Base-by-base conservation (phyloP, 2,888 invertebrate genomes). In the Agrochola lota region DNA sequence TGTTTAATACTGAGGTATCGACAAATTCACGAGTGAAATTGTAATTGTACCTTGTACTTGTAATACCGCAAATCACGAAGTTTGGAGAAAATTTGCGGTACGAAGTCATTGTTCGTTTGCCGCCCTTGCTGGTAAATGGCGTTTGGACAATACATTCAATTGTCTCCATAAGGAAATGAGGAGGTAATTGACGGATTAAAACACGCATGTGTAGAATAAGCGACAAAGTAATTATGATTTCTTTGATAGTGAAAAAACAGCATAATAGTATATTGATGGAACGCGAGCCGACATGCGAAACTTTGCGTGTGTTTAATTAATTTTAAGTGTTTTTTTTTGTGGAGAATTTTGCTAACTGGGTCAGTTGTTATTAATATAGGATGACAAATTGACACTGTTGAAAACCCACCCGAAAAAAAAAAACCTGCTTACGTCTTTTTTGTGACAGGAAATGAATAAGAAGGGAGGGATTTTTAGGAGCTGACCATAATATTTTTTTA, bases 81-180 rank as follows among this genome's bases (percentile, higher is more conserved):
- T 77, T 87, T 77, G 71, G 79, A 70, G 84, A 77, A 87, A 86
- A 76, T 76, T 71, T 70, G 60, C 67, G 43, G 84, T 75, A 70
- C 49, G 11, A n/a, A 75, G 74, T 67, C 63, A 84, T 82, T 80
- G 80, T 74, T 71, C 72, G 64, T 40, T 81, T 63, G 12, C 35
- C 49, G 71, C 72, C 64, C 66, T 68, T 71, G 69, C 62, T 69
- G 17, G 49, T 40, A 78, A 70, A 43, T 72, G 40, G 70, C 71
- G 40, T 68, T 71, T 77, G 62, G 30, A 72, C 63, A 76, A 74
- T 67, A 63, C 49, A 70, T 49, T 63, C 83, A 46, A 80, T 86
- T 86, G 88, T 88, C 67, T 85, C 74, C 68, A 76, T 71, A 71
- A 79, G 88, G 87, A 88, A 88, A 83, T 85, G 43, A 71, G 52